phyloP scores from a whole-genome alignment of 2,888 invertebrate genomes.

The Lochmaea crataegi region DNA sequence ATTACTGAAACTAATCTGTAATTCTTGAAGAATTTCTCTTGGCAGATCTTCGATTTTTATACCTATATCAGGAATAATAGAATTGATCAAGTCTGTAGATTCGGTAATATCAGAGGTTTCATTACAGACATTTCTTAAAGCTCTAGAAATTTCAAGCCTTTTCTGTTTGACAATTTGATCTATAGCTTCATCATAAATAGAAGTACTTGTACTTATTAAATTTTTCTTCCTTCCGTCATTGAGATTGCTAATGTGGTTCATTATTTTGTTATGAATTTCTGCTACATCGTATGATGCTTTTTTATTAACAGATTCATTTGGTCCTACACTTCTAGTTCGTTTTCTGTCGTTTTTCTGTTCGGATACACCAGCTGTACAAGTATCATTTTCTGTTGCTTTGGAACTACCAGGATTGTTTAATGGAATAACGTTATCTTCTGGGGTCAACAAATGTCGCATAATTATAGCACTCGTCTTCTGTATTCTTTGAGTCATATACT shows the following conservation, averaged over 20 bases:
- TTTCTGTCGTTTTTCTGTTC: constrained; percentile 25
- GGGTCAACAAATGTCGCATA: constrained; percentile 55
- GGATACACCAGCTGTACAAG: constrained; percentile 5
- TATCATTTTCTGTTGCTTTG: neutral
- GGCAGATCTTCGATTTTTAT: constrained; percentile 62
- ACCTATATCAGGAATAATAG: constrained; percentile 62
- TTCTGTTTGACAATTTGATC: constrained; percentile 61
- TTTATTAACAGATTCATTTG: constrained; percentile 26
- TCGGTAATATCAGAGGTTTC: constrained; percentile 48
- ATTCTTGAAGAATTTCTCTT: constrained; percentile 57
- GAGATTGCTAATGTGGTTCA: constrained; percentile 59
- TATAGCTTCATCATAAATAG: constrained; percentile 59
- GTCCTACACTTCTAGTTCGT: constrained; percentile 16
- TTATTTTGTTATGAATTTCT: constrained; percentile 60
- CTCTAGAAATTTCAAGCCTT: constrained; percentile 60
- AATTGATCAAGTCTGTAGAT: constrained; percentile 56
- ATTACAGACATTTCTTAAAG: constrained; percentile 59
- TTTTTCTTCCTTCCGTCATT: constrained; percentile 59
- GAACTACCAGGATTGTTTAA: constrained; percentile 5
- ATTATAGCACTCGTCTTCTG: constrained; percentile 60
- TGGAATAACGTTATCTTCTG: constrained; percentile 35
- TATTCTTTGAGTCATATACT: constrained; percentile 59
- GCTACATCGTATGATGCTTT: constrained; percentile 49
- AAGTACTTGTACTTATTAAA: constrained; percentile 57
- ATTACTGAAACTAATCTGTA: constrained; percentile 53